phyloP scores from a whole-genome alignment of 2,888 invertebrate genomes.

The Alentia gelatinosa region DNA sequence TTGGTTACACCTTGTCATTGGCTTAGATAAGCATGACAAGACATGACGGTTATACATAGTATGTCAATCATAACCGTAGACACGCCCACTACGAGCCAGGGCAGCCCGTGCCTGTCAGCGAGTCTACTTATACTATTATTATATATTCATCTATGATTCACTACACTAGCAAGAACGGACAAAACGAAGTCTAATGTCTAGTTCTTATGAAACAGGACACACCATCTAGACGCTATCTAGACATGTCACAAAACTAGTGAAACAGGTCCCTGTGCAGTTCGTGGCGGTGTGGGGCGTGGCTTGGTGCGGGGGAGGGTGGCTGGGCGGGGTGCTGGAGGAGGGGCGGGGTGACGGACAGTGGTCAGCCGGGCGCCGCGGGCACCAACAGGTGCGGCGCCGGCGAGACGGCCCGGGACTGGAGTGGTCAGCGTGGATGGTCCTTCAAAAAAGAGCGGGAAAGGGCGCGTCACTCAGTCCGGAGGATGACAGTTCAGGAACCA shows the following conservation, averaged over 20 bases:
- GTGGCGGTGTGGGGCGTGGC: not conserved
- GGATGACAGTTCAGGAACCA: not conserved
- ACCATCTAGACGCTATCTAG: no score
- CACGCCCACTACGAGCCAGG: no score
- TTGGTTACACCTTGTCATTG: not conserved
- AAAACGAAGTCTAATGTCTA: no score
- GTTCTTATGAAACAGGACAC: no score
- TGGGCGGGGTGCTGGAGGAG: not conserved
- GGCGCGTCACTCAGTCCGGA: not conserved
- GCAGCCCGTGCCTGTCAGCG: no score
- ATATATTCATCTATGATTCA: no score
- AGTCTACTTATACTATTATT: no score
- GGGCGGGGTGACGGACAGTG: not conserved
- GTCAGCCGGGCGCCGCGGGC: not conserved
- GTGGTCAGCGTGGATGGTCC: not conserved
- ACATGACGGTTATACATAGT: no score
- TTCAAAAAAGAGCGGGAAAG: constrained; percentile 11
- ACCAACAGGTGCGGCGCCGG: not conserved
- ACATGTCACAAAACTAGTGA: no score
- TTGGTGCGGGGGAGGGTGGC: not conserved
- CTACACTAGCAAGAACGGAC: no score
- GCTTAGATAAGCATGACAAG: no score
- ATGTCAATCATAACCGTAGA: no score
- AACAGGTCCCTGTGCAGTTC: not conserved
- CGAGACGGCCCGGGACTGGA: not conserved